phyloP scores from a whole-genome alignment of 2,797 vertebrate species.

The Mus caroli region DNA sequence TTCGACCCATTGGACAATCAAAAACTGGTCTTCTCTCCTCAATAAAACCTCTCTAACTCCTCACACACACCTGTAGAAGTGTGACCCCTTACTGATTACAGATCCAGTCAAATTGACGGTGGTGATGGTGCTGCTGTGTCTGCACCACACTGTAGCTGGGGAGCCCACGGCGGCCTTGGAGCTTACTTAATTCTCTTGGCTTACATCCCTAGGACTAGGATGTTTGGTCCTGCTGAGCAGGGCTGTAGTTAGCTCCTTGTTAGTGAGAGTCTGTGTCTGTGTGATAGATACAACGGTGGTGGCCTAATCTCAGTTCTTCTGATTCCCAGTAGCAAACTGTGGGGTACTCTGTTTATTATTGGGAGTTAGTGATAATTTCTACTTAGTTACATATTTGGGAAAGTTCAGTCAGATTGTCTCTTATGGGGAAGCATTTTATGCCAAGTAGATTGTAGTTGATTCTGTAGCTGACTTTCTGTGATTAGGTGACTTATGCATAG shows the following conservation, averaged over 20 bases:
- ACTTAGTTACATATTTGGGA: constrained; percentile 8
- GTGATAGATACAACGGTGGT: not conserved
- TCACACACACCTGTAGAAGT: not conserved
- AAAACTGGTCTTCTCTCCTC: not conserved
- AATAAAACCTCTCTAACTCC: not conserved
- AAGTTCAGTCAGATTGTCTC: constrained; percentile 1
- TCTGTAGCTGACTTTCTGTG: not conserved
- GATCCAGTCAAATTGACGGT: not conserved
- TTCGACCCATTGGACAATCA: not conserved
- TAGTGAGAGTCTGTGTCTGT: not conserved
- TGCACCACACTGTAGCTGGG: not conserved
- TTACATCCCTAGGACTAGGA: no score
- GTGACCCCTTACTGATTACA: not conserved
- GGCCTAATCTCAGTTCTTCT: not conserved
- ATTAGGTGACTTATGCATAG: not conserved
- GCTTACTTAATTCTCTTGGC: not conserved
- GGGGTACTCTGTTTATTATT: not conserved
- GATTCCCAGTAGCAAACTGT: not conserved
- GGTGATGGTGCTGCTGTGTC: not conserved
- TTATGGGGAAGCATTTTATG: constrained; percentile 16
- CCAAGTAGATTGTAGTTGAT: not conserved
- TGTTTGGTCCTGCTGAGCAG: not conserved
- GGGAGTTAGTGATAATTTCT: constrained; percentile 11
- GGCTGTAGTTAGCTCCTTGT: no score
- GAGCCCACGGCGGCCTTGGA: not conserved